phyloP scores from a whole-genome alignment of 2,888 invertebrate species.

The Eilema caniola region DNA sequence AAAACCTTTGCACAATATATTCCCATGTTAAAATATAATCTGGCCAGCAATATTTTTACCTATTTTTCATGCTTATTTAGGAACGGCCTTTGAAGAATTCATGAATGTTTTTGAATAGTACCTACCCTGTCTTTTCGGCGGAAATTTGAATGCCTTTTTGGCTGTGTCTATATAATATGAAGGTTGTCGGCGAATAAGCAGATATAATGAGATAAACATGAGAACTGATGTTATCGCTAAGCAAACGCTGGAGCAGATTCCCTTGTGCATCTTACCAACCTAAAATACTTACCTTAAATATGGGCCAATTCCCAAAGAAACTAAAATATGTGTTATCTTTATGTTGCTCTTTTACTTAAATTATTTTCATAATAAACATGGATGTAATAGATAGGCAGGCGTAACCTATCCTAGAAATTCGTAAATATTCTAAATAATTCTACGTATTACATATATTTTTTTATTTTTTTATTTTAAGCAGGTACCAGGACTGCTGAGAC shows the following conservation, averaged over 20 bases:
- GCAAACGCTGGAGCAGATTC: background rate
- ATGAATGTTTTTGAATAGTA: constrained; percentile 7
- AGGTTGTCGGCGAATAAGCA: constrained; percentile 3
- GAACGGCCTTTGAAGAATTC: background rate
- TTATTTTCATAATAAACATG: no score
- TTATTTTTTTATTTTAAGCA: no score
- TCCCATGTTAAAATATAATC: constrained; percentile 14
- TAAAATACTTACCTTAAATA: no score
- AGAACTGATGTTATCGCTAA: constrained; percentile 30
- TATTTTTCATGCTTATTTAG: constrained; percentile 14
- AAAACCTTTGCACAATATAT: constrained; percentile 19
- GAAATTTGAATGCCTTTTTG: constrained; percentile 1
- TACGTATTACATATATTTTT: background rate
- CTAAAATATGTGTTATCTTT: no score
- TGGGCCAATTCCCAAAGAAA: no score
- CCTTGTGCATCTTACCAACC: background rate
- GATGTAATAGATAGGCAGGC: no score
- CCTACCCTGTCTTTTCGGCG: background rate
- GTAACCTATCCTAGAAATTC: background rate
- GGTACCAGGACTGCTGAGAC: no score
- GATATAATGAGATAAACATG: constrained; percentile 24
- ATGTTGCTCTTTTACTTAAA: no score
- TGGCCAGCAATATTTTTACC: constrained; percentile 1
- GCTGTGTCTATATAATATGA: background rate
- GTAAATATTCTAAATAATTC: background rate